phyloP scores from a whole-genome alignment of 2,113 vertebrate genomes.

The Nasalis larvatus region DNA sequence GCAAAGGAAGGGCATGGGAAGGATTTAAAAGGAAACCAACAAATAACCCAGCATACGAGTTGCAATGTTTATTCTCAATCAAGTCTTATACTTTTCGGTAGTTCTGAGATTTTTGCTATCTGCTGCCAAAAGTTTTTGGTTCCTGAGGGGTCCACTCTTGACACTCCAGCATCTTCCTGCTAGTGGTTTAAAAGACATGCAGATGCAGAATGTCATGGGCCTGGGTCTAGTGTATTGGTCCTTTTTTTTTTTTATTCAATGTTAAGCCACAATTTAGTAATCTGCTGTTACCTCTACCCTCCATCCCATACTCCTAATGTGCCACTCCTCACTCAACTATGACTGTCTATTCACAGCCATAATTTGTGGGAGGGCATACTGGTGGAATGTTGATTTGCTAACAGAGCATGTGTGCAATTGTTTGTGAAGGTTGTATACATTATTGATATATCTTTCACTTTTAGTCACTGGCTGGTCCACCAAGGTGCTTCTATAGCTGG shows the following conservation, averaged over 20 bases:
- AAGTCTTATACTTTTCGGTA: not conserved
- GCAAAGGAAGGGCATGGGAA: not conserved
- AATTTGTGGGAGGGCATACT: not conserved
- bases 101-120: not conserved
- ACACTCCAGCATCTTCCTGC: not conserved
- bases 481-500: not conserved
- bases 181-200: not conserved
- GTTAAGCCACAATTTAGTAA: not conserved
- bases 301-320: not conserved
- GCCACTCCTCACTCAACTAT: not conserved
- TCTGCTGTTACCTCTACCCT: not conserved
- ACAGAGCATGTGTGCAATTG: not conserved
- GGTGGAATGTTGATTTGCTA: not conserved
- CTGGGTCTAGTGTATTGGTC: not conserved
- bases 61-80: not conserved
- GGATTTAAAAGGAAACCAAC: not conserved
- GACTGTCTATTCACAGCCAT: not conserved
- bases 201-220: not conserved
- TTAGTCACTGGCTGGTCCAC: not conserved
- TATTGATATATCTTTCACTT: not conserved
- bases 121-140: not conserved
- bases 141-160: not conserved
- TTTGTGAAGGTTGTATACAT: not conserved
- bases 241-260: not conserved
- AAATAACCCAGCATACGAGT: not conserved